Percentiles rank a stretch among this genome's conserved stretches.
These are phyloP conservation scores for Lepidocyrtoides sp. DNA, from an alignment of 2,888 invertebrate species.

Conservation along the genomic window DNA sequence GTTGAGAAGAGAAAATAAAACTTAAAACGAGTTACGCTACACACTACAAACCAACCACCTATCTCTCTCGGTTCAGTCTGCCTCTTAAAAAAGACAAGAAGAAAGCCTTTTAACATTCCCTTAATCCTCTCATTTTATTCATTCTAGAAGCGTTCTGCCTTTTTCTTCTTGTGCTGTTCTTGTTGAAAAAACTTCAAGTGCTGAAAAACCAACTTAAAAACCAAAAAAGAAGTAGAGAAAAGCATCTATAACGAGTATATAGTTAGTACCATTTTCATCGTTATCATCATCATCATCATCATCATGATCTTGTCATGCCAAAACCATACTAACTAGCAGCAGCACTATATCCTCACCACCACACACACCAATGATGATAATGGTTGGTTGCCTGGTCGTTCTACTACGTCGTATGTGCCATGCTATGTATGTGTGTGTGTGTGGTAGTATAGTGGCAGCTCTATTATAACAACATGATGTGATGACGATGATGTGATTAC, in stretches of 20 bases:
- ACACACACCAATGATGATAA: conserved; percentile 7
- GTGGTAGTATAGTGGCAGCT: not conserved
- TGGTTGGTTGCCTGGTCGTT: too few relatives aligned
- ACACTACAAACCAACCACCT: too few relatives aligned
- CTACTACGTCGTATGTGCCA: too few relatives aligned
- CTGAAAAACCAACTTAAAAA: conserved; percentile 27
- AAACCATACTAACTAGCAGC: not conserved
- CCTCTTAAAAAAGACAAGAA: not conserved
- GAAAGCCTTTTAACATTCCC: conserved; percentile 73
- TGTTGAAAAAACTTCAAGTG: conserved; percentile 42
- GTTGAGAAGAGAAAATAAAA: conserved; percentile 17
- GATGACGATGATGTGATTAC: conserved; percentile 43
- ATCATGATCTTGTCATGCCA: conserved; percentile 27
- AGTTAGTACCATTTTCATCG: too few relatives aligned
- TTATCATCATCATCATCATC: not conserved
- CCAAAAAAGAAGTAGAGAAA: not conserved
- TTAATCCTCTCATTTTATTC: conserved; percentile 78
- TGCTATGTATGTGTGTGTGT: too few relatives aligned
- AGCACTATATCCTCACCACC: not conserved
- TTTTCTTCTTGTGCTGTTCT: not conserved
- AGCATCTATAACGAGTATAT: not conserved
- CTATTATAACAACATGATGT: not conserved
- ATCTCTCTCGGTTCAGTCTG: not conserved
- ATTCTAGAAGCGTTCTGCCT: conserved; percentile 71
- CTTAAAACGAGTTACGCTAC: too few relatives aligned